Evolutionary conservation across 2,113 vertebrate genomes (phyloP).

Genomic region (Taurulus bubalis): DNA sequence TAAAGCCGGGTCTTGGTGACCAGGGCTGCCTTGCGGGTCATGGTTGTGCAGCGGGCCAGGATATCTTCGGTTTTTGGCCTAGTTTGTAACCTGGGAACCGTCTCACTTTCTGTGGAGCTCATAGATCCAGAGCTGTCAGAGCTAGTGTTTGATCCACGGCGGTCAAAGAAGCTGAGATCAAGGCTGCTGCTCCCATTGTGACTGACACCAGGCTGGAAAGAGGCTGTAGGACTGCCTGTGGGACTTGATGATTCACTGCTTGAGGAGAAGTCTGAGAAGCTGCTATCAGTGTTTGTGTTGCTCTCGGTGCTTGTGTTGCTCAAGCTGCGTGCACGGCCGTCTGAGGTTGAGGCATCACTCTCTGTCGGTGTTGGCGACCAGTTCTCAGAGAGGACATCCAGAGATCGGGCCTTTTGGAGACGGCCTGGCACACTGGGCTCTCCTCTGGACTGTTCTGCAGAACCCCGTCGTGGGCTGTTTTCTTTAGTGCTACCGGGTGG

Average conservation of each 20-base stretch:
- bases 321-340: slow-evolving; percentile 30
- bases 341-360: neutral
- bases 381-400: slow-evolving; percentile 71
- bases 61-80: slow-evolving; percentile 86
- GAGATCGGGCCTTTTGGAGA: slow-evolving; percentile 69
- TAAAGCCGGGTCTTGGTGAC: slow-evolving; percentile 65
- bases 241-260: slow-evolving; percentile 33
- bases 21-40: slow-evolving; percentile 85
- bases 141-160: slow-evolving; percentile 4
- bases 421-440: neutral
- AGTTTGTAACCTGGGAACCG: slow-evolving; percentile 70
- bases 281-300: neutral
- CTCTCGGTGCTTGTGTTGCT: slow-evolving; percentile 34
- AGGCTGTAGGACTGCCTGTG: neutral
- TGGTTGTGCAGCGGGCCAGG: slow-evolving; percentile 86
- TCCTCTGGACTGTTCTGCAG: neutral
- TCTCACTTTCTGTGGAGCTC: neutral
- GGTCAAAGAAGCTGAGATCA: neutral
- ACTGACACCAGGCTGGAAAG: neutral
- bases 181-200: neutral
- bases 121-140: slow-evolving; percentile 18
- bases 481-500: neutral
- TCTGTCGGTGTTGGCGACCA: neutral
- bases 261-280: slow-evolving; percentile 58
- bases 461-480: neutral